Evolutionary conservation across 2,888 invertebrate species (phyloP).

Genomic region (Eledona agricola): DNA sequence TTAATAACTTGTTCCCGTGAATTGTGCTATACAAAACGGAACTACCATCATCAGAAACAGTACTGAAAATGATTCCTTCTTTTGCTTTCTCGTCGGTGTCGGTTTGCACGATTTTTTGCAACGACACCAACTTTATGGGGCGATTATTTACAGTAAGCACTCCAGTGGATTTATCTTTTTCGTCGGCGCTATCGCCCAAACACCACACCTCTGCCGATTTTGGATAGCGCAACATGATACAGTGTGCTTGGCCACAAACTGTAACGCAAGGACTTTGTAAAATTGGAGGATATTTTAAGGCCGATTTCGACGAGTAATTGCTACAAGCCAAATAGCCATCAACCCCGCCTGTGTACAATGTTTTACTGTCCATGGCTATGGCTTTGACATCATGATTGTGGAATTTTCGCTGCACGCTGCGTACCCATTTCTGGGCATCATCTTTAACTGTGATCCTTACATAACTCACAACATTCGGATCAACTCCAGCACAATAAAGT

Average conservation of each 20-base stretch:
- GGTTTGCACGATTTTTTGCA: constrained; percentile 66
- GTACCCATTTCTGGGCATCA: constrained; percentile 79
- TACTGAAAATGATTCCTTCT: constrained; percentile 75
- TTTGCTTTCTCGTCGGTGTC: constrained; percentile 61
- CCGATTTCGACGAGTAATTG: constrained; percentile 73
- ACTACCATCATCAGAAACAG: constrained; percentile 75
- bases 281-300: constrained; percentile 78
- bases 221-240: constrained; percentile 66
- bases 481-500: constrained; percentile 83
- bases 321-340: constrained; percentile 82
- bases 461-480: constrained; percentile 81
- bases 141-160: constrained; percentile 62
- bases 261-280: constrained; percentile 69
- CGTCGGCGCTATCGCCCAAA: constrained; percentile 62
- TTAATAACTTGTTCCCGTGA: constrained; percentile 72
- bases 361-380: constrained; percentile 70
- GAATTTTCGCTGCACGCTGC: constrained; percentile 78
- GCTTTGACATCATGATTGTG: constrained; percentile 87
- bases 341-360: constrained; percentile 81
- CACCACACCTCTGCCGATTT: constrained; percentile 71
- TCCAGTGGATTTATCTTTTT: constrained; percentile 50
- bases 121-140: constrained; percentile 74
- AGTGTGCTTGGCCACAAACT: constrained; percentile 65
- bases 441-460: constrained; percentile 70
- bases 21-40: constrained; percentile 81